Base-by-base conservation (phyloP, 2,113 vertebrate species). In the Mesitornis unicolor region DNA sequence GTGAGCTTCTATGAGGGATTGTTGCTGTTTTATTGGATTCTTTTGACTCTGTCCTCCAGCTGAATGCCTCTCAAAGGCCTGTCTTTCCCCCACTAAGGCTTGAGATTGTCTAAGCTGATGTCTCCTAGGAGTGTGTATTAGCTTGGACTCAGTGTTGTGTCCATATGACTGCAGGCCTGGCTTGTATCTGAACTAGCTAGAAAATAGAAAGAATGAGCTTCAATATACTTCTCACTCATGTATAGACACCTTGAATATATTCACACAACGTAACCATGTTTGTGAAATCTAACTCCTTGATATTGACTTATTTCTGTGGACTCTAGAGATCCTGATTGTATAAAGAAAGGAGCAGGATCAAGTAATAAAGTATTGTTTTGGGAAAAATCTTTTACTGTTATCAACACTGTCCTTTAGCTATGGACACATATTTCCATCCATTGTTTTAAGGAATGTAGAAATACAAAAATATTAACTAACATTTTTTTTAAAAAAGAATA, bases 101-200 rank as follows among this genome's bases (percentile, higher is more conserved):
- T 33, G 13, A 35, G 28, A 13, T 76, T 57, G 17, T 28, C 17
- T 22, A 45, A 84, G 24, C 33, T 57, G 75, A n/a, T 65, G 53
- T 59, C 45, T 68, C 43, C 65, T 59, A 47, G 17, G n/a, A 43
- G 14, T 0, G 3, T 35, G 20, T 25, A 9, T 40, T 75, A 54
- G 11, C 45, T 42, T 43, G 36, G 40, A 79, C 67, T 69, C 65
- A 63, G 14, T 17, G 64, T 16, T 84, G 36, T 73, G 43, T 53
- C 60, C 50, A 45, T 67, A 38, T 25, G 43, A 40, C 20, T 51
- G 17, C 19, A 77, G 56, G 40, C 13, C 16, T 36, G 14, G 11
- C 12, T 40, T 0, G 0, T 35, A 69, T 4, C 47, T 54, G 43
- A 69, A 59, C 5, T 10, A 21, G 8, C 20, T 21, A 59, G 13